These are phyloP conservation scores for Sialis lutaria DNA, from an alignment of 2,888 invertebrate species.

Conservation along the genomic window DNA sequence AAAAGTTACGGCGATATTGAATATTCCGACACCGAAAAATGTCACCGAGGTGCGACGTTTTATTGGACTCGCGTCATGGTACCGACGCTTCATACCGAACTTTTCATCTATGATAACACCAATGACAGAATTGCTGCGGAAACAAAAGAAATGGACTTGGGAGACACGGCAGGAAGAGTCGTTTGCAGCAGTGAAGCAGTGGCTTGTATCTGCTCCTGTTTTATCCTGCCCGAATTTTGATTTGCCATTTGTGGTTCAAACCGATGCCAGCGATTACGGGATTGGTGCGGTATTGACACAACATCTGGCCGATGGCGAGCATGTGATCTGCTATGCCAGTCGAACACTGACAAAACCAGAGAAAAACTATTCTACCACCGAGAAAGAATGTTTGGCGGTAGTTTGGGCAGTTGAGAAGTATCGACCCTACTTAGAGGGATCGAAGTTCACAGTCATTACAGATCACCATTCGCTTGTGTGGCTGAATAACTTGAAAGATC, in stretches of 20 bases:
- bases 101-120: slow-evolving; percentile 11
- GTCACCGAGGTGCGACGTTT: slow-evolving; percentile 13
- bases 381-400: slow-evolving; percentile 2
- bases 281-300: slow-evolving; percentile 8
- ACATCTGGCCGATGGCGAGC: slow-evolving; percentile 5
- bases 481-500: slow-evolving; percentile 12
- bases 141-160: slow-evolving; percentile 3
- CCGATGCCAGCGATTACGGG: slow-evolving; percentile 5
- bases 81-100: slow-evolving; percentile 13
- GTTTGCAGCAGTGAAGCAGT: too few species aligned
- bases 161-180: slow-evolving; percentile 5
- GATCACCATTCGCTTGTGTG: slow-evolving; percentile 9
- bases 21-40: slow-evolving; percentile 12
- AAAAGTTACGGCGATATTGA: slow-evolving; percentile 6
- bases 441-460: slow-evolving; percentile 5
- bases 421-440: slow-evolving; percentile 3
- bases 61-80: slow-evolving; percentile 17
- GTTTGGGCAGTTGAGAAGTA: slow-evolving; percentile 8
- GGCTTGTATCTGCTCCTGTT: too few species aligned
- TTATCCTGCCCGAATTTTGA: slow-evolving; percentile 10
- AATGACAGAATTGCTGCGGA: slow-evolving; percentile 6
- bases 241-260: slow-evolving; percentile 6
- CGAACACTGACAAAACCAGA: background rate
- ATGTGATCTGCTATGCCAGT: slow-evolving; percentile 10
- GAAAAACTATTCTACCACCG: background rate